Evolutionary conservation across 2,888 invertebrate genomes (phyloP), one percentile per base, ranked within the genome.

Genomic region (Perizoma affinitatum): DNA sequence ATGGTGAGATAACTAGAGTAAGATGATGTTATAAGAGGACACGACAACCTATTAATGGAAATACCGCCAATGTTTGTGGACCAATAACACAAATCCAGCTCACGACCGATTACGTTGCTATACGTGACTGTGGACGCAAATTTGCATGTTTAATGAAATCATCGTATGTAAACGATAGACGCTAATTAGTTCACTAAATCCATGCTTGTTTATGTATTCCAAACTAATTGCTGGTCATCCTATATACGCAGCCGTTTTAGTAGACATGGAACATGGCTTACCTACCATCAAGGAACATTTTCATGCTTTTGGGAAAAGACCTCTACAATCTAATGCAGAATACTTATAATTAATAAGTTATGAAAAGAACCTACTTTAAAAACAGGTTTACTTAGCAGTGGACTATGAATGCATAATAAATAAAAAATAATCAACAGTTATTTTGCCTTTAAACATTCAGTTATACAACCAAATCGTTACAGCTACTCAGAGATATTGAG

Each of bases 91-190:
- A 72, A 67, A 68, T 59, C 60, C 65, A 66, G 58, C 64, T 62
- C 58, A 59, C 61, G 60, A 64, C 69, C 76, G 74, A 80, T 82
- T 76, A 79, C 77, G 68, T 74, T 73, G 73, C 77, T 79, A 72
- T 79, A 78, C 63, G 60, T 54, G 55, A 66, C 57, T 58, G 61
- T 59, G 61, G 62, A 67, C 70, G 71, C 75, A 80, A 82, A 88
- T 88, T 87, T 87, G 83, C 87, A 87, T 86, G 83, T 83, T 84
- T 83, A 86, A 86, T 87, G 85, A 84, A 87, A 86, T 87, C 84
- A 87, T 86, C 83, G 84, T 80, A 78, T 84, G 82, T 80, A 80
- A 82, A 80, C 80, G 81, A 82, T 79, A 80, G 73, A 74, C 76
- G 73, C 76, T 86, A 87, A 86, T 87, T 87, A 82, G 78, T 78